These are phyloP conservation scores for Bombus confusus DNA, from an alignment of 1,140 invertebrate genomes.

Conservation along the genomic window DNA sequence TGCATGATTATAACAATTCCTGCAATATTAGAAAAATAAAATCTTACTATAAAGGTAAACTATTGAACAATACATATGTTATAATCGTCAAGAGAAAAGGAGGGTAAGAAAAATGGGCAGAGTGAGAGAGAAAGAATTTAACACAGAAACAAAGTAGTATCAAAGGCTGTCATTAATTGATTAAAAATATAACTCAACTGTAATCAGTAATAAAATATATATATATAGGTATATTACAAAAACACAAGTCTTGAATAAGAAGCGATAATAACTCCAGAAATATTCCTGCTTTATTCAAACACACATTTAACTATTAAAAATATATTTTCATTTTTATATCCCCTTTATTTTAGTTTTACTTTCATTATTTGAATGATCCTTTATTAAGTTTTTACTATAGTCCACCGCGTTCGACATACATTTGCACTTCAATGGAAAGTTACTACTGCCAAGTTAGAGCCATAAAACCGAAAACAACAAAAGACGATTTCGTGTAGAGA, in stretches of 20 bases:
- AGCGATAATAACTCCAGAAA: constrained; percentile 7
- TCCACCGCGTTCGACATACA: background rate
- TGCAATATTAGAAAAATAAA: constrained; percentile 41
- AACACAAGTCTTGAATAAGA: background rate
- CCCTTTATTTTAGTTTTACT: background rate
- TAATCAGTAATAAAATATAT: background rate
- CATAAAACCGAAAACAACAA: background rate
- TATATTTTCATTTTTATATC: background rate
- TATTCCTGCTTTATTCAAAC: background rate
- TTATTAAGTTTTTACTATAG: background rate
- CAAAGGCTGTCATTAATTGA: background rate
- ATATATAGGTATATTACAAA: background rate
- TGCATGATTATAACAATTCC: background rate
- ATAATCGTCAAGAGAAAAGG: constrained; percentile 22
- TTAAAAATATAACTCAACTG: constrained; percentile 14
- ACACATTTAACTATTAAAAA: background rate
- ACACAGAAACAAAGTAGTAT: constrained; percentile 33
- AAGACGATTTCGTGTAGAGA: background rate
- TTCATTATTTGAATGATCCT: background rate
- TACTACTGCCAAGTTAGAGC: background rate
- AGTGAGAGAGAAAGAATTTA: constrained; percentile 53
- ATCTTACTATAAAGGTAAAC: background rate
- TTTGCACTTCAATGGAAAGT: background rate
- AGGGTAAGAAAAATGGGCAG: constrained; percentile 39
- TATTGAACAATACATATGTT: constrained; percentile 35